Evolutionary conservation across 2,797 vertebrate species (phyloP), one percentile per base, ranked within the genome.

Genomic region (Ceyx erithaca): DNA sequence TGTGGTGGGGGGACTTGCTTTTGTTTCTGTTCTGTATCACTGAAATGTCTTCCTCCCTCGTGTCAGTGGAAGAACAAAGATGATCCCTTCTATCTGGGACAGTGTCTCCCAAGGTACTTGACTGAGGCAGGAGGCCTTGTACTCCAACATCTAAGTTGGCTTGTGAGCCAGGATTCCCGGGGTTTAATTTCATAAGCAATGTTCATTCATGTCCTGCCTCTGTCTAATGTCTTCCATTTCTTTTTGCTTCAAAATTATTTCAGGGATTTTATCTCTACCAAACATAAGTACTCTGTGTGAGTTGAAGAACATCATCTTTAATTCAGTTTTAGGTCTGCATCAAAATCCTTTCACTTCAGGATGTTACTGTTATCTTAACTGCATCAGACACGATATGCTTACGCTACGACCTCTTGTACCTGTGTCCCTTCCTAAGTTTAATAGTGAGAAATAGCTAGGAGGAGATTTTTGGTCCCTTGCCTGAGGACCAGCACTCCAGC

Each of bases 311-410:
- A 55, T 79, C 66, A 35, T 2, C 10, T 6, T 67, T 57, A 19
- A 35, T 63, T 82, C 23, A 5, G 7, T 55, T 70, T 52, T 48
- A 78, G 71, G n/a, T 87, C 13, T 71, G 37, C 67, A n/a, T 45
- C 61, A 43, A 48, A 89, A 22, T 52, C 2, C 1, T 14, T 30
- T 64, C 6, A 18, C 45, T 66, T 63, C 7, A 31, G 71, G 12
- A n/a, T 61, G 45, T 67, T 66, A 22, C 40, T 62, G 33, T 75
- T 87, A 7, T 0, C 33, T 49, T 61, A 89, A 54, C n/a, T 14
- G 31, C 48, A 52, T 25, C 48, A 59, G 25, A 14, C 59, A 10
- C 0, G 25, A 22, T 0, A 0, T 71, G 25, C 28, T 46, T 55
- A 13, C 59, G 20, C 46, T 71, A 33, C 79, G 43, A 49, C 6